phyloP scores from a whole-genome alignment of 2,888 invertebrate genomes.

The Pterostichus niger region DNA sequence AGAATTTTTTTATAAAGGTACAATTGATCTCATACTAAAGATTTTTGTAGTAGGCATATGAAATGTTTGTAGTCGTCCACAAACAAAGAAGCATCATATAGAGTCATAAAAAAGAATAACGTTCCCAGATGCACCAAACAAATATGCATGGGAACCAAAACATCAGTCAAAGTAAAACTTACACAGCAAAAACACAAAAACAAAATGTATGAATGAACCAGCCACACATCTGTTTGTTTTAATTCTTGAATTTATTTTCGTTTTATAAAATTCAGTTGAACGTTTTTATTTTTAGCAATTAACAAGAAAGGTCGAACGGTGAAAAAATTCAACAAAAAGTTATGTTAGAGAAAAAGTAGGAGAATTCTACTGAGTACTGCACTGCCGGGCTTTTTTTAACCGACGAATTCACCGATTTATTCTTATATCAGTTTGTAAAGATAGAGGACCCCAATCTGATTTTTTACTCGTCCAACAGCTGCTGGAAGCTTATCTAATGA shows the following conservation, averaged over 20 bases:
- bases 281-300: slow-evolving; percentile 34
- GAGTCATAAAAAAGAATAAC: not conserved
- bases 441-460: slow-evolving; percentile 18
- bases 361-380: not conserved
- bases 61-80: not conserved
- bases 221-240: slow-evolving; percentile 1
- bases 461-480: slow-evolving; percentile 29
- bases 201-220: slow-evolving; percentile 34
- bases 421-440: slow-evolving; percentile 23
- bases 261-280: slow-evolving; percentile 7
- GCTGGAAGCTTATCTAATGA: slow-evolving; percentile 28
- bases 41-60: not conserved
- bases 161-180: slow-evolving; percentile 2
- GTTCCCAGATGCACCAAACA: slow-evolving; percentile 12
- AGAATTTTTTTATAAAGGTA: too few species aligned
- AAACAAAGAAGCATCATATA: slow-evolving; percentile 2
- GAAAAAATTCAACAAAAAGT: not conserved
- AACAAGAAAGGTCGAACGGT: slow-evolving; percentile 29
- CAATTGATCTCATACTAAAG: not conserved
- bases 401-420: slow-evolving; percentile 30
- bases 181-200: slow-evolving; percentile 12
- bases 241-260: slow-evolving; percentile 9
- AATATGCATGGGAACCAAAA: slow-evolving; percentile 9
- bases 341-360: not conserved
- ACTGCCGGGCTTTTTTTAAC: slow-evolving; percentile 24